Conservation (phyloP, 92 coral and sea anemone genomes). For the Palythoa caribaeorum region DNA sequence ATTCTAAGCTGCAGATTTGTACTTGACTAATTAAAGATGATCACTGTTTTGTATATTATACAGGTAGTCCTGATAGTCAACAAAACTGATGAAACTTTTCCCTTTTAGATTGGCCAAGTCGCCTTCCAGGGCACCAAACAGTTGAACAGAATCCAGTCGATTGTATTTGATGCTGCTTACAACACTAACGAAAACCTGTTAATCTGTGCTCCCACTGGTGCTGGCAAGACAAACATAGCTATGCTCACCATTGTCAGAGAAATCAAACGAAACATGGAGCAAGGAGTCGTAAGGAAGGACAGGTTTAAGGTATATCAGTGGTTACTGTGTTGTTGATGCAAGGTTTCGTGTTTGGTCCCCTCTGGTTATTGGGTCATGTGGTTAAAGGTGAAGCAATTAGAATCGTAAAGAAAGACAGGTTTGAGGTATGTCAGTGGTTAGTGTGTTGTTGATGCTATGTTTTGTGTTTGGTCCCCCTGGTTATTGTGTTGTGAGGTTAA, state of each 20-base stretch:
- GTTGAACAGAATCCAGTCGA: slow-evolving; percentile 96
- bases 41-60: too few relatives aligned
- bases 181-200: slow-evolving; percentile 93
- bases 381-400: too few relatives aligned
- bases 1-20: too few relatives aligned
- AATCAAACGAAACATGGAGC: slow-evolving; percentile 90
- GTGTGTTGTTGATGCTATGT: too few relatives aligned
- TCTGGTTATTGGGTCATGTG: too few relatives aligned
- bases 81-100: neutral
- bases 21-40: too few relatives aligned
- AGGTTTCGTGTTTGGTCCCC: neutral
- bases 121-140: slow-evolving; percentile 93
- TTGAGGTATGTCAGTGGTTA: too few relatives aligned
- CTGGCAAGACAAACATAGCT: slow-evolving; percentile 98
- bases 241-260: slow-evolving; percentile 93
- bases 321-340: neutral
- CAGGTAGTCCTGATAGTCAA: too few relatives aligned
- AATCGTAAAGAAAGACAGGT: too few relatives aligned
- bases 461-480: too few relatives aligned
- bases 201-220: slow-evolving; percentile 99
- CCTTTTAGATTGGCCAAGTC: slow-evolving; percentile 79
- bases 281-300: slow-evolving; percentile 94
- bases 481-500: too few relatives aligned
- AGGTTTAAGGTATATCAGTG: slow-evolving; percentile 81
- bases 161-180: slow-evolving; percentile 94